phyloP scores from a whole-genome alignment of 2,113 vertebrate species.

The Neogobius melanostomus region DNA sequence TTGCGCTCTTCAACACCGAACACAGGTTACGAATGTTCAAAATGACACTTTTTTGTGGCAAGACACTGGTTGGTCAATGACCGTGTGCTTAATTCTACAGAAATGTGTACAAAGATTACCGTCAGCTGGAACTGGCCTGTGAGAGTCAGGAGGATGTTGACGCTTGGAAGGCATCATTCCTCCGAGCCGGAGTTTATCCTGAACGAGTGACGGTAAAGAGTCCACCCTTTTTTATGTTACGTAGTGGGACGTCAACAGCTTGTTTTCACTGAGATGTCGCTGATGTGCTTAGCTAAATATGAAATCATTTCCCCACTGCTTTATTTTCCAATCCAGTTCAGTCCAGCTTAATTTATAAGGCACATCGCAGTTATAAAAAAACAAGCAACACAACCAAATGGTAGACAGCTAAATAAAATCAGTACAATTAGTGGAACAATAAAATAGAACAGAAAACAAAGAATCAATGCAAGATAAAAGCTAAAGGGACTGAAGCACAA shows the following conservation, averaged over 20 bases:
- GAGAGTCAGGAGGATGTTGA: slow-evolving; percentile 98
- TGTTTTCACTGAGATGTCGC: no score
- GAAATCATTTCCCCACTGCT: no score
- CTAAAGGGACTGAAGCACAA: no score
- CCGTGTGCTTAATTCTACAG: slow-evolving; percentile 60
- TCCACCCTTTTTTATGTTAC: background rate
- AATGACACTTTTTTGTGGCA: background rate
- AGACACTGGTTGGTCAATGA: background rate
- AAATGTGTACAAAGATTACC: slow-evolving; percentile 98
- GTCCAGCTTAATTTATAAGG: no score
- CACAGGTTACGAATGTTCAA: slow-evolving; percentile 81
- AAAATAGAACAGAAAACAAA: no score
- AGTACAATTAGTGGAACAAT: no score
- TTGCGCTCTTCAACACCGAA: slow-evolving; percentile 98
- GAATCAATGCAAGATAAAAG: no score
- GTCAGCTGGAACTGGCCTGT: slow-evolving; percentile 97
- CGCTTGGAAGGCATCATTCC: slow-evolving; percentile 98
- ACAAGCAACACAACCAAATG: no score
- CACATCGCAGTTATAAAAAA: no score
- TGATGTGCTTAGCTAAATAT: no score
- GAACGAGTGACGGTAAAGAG: slow-evolving; percentile 87
- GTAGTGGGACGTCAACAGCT: background rate
- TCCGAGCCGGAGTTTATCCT: slow-evolving; percentile 95
- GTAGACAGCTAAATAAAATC: no score
- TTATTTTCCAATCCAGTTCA: no score